Conservation (phyloP, 1,140 invertebrate genomes). For the Drosophila obscura region DNA sequence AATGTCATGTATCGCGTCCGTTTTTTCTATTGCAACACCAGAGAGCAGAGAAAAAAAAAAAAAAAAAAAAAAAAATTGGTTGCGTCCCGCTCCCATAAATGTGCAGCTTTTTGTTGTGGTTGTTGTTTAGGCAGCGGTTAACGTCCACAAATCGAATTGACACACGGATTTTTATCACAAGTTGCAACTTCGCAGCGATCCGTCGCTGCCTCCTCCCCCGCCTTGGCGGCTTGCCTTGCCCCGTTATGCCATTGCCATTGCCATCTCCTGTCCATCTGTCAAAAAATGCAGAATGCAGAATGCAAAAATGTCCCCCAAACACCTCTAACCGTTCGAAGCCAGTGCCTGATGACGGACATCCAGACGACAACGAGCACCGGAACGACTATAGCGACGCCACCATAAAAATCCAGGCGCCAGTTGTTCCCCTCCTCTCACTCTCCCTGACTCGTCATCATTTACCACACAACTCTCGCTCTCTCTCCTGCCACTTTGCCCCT, state of each 20-base stretch:
- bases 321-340: slow-evolving; percentile 41
- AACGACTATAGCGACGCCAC: slow-evolving; percentile 42
- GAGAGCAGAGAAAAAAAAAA: slow-evolving; percentile 17
- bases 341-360: slow-evolving; percentile 56
- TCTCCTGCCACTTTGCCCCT: slow-evolving; percentile 3
- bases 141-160: slow-evolving; percentile 78
- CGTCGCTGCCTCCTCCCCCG: slow-evolving; percentile 9
- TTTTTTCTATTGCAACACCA: slow-evolving; percentile 71
- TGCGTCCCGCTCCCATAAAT: slow-evolving; percentile 10
- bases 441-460: not conserved
- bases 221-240: not conserved
- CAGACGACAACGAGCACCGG: slow-evolving; percentile 47
- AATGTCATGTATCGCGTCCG: slow-evolving; percentile 76
- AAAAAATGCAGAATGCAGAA: slow-evolving; percentile 56
- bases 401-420: slow-evolving; percentile 74
- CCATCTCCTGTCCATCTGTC: slow-evolving; percentile 59
- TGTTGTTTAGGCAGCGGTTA: slow-evolving; percentile 78
- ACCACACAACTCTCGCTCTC: slow-evolving; percentile 42
- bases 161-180: slow-evolving; percentile 76
- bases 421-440: slow-evolving; percentile 1
- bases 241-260: not conserved
- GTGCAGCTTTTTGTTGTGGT: slow-evolving; percentile 38
- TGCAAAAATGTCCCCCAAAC: slow-evolving; percentile 67
- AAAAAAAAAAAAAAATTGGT: not conserved
- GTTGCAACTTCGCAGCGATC: slow-evolving; percentile 36